Evolutionary conservation across 2,888 invertebrate genomes (phyloP), one percentile per base, ranked within the genome.

Genomic region (Pharmacophagus antenor): DNA sequence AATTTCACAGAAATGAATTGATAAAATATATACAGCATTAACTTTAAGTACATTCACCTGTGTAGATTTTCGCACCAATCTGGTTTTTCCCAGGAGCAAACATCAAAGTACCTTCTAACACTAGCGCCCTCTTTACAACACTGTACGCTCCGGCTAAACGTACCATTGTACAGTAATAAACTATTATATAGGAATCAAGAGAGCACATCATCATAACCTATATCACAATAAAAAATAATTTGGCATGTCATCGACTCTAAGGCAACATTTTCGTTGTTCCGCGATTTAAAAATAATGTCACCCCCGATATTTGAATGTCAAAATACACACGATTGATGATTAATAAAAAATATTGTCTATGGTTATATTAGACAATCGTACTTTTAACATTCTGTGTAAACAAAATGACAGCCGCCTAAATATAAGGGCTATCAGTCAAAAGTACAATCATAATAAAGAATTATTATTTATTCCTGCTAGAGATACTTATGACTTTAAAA

Each of bases 211-310:
- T 37, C 27, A 22, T 61, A 61, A 56, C 47, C 56, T 61, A 56
- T 61, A 61, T 61, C 61, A 61, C 61, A 61, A 51, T 56, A 51
- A 56, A 56, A 31, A 56, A 42, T 47, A 56, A 61, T 56, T 56
- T 48, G 61, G 56, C 61, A 61, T 61, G 56, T 48, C 61, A 61
- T 56, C n/a, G 42, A 51, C 48, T n/a, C 18, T 52, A 60, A 60
- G 60, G 60, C 60, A 56, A 46, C 21, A 37, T 20, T 60, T 60
- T 60, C 60, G 60, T 50, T 60, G 60, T 59, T 23, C 42, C 27
- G 18, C 15, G 7, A 53, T 44, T 25, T 46, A 17, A 18, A 8
- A 20, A 44, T n/a, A 44, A 8, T 5, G 37, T 31, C 17, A 3
- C 17, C 0, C 18, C 42, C 18, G 2, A 18, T 44, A 18, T 18